Evolutionary conservation across 1,140 invertebrate species (phyloP).

Genomic region (Caenorhabditis elegans): WBcel235 BX284603.4:7232001-7232500

Average conservation of each 20-base stretch:
- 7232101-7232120: conserved; percentile 38
- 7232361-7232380: conserved; percentile 27
- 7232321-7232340: conserved; percentile 17
- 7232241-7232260: conserved; percentile 42
- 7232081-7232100: conserved; percentile 39
- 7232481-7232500: background rate
- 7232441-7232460: background rate
- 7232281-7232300: background rate
- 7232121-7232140: conserved; percentile 14
- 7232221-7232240: conserved; percentile 10
- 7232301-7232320: conserved; percentile 35
- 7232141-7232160: background rate
- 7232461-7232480: background rate
- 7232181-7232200: background rate
- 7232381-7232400: conserved; percentile 17
- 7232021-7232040: background rate
- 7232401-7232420: background rate
- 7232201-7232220: background rate
- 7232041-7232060: too few species aligned
- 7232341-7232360: background rate
- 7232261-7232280: conserved; percentile 36
- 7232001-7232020: background rate
- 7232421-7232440: background rate
- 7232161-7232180: background rate
- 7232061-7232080: background rate